A percentile compares a stretch with the other conserved stretches of the same genome.
Evolutionary conservation across 2,888 invertebrate species (phyloP).

Genomic region (Cordilura impudica): DNA sequence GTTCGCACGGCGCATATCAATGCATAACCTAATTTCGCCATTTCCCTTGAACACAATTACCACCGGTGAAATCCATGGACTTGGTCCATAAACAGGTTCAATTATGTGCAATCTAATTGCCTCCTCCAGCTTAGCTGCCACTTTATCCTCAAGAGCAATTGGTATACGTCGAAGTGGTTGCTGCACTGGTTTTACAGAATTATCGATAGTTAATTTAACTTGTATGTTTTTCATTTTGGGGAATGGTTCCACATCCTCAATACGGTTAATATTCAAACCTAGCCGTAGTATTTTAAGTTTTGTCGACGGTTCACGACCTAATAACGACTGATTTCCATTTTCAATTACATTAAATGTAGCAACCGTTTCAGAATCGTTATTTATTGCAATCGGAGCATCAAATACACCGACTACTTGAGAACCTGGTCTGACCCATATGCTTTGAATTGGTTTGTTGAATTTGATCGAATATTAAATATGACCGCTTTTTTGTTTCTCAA

Average conservation of each 20-base stretch:
- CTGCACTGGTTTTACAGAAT: constrained; percentile 14
- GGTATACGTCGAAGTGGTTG: constrained; percentile 65
- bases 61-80: constrained; percentile 71
- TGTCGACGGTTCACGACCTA: constrained; percentile 27
- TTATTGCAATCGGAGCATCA: constrained; percentile 42
- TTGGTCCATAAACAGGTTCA: too few species aligned
- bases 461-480: constrained; percentile 40
- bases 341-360: constrained; percentile 33
- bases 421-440: constrained; percentile 47
- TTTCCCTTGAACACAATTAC: constrained; percentile 60
- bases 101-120: too few species aligned
- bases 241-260: constrained; percentile 37
- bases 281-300: constrained; percentile 37
- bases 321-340: constrained; percentile 35
- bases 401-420: constrained; percentile 43
- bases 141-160: constrained; percentile 65
- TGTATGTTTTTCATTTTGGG: constrained; percentile 32
- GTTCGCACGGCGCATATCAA: constrained; percentile 28
- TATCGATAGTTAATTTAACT: constrained; percentile 30
- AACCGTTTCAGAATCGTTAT: neutral
- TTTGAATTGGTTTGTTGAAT: constrained; percentile 50
- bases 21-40: constrained; percentile 21
- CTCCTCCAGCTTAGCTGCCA: constrained; percentile 45
- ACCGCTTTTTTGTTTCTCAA: constrained; percentile 10
- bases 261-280: constrained; percentile 25